Percentiles rank a stretch among this genome's conserved stretches.
These are phyloP conservation scores for Scotopteryx bipunctaria DNA, from an alignment of 2,888 invertebrate species.

Conservation along the genomic window DNA sequence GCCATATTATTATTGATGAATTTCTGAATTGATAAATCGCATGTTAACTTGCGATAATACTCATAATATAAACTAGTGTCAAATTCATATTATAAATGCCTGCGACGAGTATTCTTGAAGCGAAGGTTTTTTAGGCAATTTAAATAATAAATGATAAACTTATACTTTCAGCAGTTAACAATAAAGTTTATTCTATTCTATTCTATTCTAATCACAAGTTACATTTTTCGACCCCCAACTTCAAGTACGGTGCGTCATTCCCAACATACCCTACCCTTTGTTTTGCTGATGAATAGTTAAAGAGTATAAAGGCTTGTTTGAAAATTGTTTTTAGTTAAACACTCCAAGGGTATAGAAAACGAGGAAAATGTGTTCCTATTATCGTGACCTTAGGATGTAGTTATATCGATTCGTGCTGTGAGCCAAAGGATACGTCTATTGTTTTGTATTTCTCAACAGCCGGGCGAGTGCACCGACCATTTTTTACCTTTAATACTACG, in stretches of 20 bases:
- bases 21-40: slow-evolving; percentile 7
- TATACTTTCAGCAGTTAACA: no score
- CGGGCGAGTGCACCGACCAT: slow-evolving; percentile 10
- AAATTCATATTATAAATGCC: not conserved
- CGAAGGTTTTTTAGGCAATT: not conserved
- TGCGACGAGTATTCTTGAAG: not conserved
- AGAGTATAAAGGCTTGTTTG: not conserved
- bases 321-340: slow-evolving; percentile 25
- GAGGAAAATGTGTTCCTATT: slow-evolving; percentile 60
- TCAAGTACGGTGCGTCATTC: no score
- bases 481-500: no score
- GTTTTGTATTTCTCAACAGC: slow-evolving; percentile 44
- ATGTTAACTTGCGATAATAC: slow-evolving; percentile 15
- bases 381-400: slow-evolving; percentile 50
- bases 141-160: not conserved
- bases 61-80: not conserved
- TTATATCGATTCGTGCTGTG: slow-evolving; percentile 36
- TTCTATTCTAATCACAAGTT: no score
- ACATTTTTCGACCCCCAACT: not conserved
- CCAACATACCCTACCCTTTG: no score
- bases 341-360: slow-evolving; percentile 64
- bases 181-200: no score
- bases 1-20: slow-evolving; percentile 7
- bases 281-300: no score
- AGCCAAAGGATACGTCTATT: slow-evolving; percentile 43